A percentile compares a stretch with the other conserved stretches of the same genome.
These are phyloP conservation scores for Callyntrura guangdongensis DNA, from an alignment of 2,888 invertebrate species.

Conservation along the genomic window DNA sequence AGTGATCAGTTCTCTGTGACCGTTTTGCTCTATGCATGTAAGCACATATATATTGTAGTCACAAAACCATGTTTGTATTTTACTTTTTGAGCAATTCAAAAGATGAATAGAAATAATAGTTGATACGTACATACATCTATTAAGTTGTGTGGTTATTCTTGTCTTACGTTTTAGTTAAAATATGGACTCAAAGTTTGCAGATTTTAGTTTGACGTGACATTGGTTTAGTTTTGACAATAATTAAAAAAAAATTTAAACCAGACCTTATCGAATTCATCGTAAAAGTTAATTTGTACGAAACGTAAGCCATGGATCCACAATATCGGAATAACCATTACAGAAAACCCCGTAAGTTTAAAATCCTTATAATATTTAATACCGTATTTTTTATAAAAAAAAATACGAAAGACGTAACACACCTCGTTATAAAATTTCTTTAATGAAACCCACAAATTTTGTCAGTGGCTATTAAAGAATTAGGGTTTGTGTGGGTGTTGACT, in stretches of 20 bases:
- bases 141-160: not conserved
- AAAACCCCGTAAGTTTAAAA: slow-evolving; percentile 68
- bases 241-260: not conserved
- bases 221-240: not conserved
- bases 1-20: slow-evolving; percentile 33
- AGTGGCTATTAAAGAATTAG: not conserved
- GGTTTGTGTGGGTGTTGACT: not conserved
- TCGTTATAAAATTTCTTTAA: not conserved
- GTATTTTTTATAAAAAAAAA: not conserved
- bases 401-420: not conserved
- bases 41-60: not conserved
- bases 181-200: not conserved
- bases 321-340: slow-evolving; percentile 45
- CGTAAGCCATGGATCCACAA: slow-evolving; percentile 47
- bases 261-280: not conserved
- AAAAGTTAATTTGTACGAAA: not conserved
- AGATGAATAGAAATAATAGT: not conserved
- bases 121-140: not conserved
- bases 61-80: slow-evolving; percentile 4
- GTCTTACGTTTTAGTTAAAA: not conserved
- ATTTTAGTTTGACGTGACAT: not conserved
- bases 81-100: slow-evolving; percentile 3
- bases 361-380: too few species aligned
- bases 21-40: slow-evolving; percentile 6
- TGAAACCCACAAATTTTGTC: not conserved